Percentiles rank a stretch among this genome's conserved stretches.
Conservation (phyloP, 2,113 vertebrate genomes). For the Syngnathoides biaculeatus region DNA sequence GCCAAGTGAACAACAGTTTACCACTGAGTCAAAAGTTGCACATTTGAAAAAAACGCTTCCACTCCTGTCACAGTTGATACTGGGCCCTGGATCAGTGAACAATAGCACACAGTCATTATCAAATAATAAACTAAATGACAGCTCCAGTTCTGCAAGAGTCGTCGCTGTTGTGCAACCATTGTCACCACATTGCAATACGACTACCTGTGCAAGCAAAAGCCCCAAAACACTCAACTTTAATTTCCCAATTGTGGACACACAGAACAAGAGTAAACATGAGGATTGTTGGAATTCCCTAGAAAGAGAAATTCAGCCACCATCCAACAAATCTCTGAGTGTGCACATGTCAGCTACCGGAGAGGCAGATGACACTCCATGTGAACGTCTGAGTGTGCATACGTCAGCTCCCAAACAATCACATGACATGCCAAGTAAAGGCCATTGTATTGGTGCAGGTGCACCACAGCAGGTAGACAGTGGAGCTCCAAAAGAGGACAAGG, state of each 20-base stretch:
- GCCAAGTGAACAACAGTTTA: neutral
- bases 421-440: neutral
- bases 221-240: neutral
- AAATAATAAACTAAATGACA: slow-evolving; percentile 3
- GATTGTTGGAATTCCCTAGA: neutral
- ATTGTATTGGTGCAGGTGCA: neutral
- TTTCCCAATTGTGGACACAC: neutral
- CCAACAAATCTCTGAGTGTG: neutral
- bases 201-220: neutral
- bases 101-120: neutral
- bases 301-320: neutral
- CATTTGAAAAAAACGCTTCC: neutral
- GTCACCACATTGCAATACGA: neutral
- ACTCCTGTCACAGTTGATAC: neutral
- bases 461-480: neutral
- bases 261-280: neutral
- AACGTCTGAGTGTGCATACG: neutral
- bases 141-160: slow-evolving; percentile 19
- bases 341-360: neutral
- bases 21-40: neutral
- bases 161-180: slow-evolving; percentile 62
- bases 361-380: neutral
- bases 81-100: neutral
- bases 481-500: neutral
- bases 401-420: neutral